Evolutionary conservation across 2,113 vertebrate species (phyloP).

Genomic region (Numenius arquata): DNA sequence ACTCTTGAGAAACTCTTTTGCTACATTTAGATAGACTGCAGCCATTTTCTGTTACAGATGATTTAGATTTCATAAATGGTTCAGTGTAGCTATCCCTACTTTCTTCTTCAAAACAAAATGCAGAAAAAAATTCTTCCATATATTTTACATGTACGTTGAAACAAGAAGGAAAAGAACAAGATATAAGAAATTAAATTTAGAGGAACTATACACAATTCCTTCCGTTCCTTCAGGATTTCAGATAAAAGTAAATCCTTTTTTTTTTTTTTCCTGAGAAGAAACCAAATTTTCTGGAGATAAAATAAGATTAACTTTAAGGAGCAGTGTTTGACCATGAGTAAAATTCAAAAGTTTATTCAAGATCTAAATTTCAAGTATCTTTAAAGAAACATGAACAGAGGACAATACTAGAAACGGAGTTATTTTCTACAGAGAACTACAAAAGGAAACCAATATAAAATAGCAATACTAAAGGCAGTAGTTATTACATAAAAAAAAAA

Average conservation of each 20-base stretch:
- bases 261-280: neutral
- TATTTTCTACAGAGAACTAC: neutral
- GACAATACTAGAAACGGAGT: neutral
- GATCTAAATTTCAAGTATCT: neutral
- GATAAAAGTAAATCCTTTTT: neutral
- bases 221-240: neutral
- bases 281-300: neutral
- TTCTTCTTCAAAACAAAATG: neutral
- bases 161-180: neutral
- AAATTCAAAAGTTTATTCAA: neutral
- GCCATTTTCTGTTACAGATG: slow-evolving; percentile 1
- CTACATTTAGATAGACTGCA: neutral
- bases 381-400: neutral
- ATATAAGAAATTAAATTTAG: neutral
- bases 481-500: neutral
- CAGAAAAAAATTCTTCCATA: neutral
- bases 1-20: slow-evolving; percentile 20
- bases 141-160: neutral
- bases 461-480: neutral
- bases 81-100: neutral
- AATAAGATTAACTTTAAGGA: neutral
- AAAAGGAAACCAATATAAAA: neutral
- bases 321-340: neutral
- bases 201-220: neutral
- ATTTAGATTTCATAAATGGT: slow-evolving; percentile 4